A percentile compares a stretch with the other conserved stretches of the same genome.
Conservation (phyloP, 2,888 invertebrate species). For the Rhamnusium bicolor region DNA sequence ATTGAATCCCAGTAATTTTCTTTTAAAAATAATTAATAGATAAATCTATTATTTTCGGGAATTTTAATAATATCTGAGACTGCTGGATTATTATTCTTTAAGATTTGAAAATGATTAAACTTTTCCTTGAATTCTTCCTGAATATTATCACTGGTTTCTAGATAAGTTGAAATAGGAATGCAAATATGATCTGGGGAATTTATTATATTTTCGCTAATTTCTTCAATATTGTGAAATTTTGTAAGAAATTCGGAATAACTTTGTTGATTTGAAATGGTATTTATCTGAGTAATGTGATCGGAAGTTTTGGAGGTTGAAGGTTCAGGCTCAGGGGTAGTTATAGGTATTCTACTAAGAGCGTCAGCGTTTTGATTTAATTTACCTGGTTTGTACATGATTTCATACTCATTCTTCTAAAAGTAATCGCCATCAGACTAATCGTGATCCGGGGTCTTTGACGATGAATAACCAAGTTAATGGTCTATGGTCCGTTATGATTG, state of each 20-base stretch:
- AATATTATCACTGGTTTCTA: neutral
- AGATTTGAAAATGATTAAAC: neutral
- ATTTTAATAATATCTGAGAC: neutral
- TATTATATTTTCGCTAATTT: constrained; percentile 9
- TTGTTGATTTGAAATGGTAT: neutral
- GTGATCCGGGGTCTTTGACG: constrained; percentile 56
- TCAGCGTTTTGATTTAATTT: constrained; percentile 51
- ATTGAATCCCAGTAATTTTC: constrained; percentile 5
- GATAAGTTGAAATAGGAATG: constrained; percentile 11
- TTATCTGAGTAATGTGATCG: neutral
- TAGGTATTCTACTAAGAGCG: constrained; percentile 43
- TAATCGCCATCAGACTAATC: constrained; percentile 61
- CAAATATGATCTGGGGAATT: neutral
- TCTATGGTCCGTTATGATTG: constrained; percentile 63
- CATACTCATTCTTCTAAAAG: constrained; percentile 59
- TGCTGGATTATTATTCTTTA: neutral
- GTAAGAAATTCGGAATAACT: constrained; percentile 6
- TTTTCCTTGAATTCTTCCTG: constrained; percentile 2
- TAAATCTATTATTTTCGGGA: constrained; percentile 23
- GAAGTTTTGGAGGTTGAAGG: neutral
- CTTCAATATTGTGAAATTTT: neutral
- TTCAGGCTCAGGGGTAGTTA: too few species aligned
- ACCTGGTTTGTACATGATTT: constrained; percentile 46
- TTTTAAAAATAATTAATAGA: constrained; percentile 15
- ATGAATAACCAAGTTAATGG: constrained; percentile 63